Base-by-base conservation (phyloP, 2,888 invertebrate species). In the Eledona agricola region DNA sequence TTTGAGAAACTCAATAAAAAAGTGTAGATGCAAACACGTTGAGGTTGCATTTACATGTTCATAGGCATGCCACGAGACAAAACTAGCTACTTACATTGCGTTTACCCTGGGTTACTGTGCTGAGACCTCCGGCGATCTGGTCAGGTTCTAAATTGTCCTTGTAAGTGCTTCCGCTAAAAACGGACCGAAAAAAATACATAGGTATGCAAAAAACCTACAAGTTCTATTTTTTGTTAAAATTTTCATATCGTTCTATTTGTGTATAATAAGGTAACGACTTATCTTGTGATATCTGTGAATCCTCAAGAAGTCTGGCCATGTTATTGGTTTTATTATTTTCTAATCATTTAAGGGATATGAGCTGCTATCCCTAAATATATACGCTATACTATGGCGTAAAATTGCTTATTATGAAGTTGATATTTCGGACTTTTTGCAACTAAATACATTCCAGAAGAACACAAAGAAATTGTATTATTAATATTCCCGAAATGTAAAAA, bases 61-160 rank as follows among this genome's bases (percentile, higher is more conserved):
- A n/a, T n/a, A n/a, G 53, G 12, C 55, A 56, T 42, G 45, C 46
- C 38, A 53, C 17, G 13, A 7, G 11, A 12, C 2, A 16, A 16
- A 31, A 7, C 7, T 9, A 16, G 15, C 42, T 40, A 65, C 74
- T 70, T 72, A 72, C 70, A 49, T 79, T 76, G 43, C 79, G 69
- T 57, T 77, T 71, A 17, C 69, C 69, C 58, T 78, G 77, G 4
- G 79, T 72, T 20, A 77, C 71, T 3, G 77, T 68, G 56, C 78
- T 79, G 42, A 81, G 62, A 15, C 79, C 77, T 7, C 78, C 79
- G 4, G 73, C 64, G 4, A 79, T 63, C 69, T 80, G 81, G 66
- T 81, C 79, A 6, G 80, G 78, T 54, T 81, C 77, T 49, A 81
- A 75, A 72, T 85, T 86, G 65, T 85, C 85, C 66, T 82, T 80